phyloP scores from a whole-genome alignment of 1,140 invertebrate genomes.

The Meloidogyne exigua region DNA sequence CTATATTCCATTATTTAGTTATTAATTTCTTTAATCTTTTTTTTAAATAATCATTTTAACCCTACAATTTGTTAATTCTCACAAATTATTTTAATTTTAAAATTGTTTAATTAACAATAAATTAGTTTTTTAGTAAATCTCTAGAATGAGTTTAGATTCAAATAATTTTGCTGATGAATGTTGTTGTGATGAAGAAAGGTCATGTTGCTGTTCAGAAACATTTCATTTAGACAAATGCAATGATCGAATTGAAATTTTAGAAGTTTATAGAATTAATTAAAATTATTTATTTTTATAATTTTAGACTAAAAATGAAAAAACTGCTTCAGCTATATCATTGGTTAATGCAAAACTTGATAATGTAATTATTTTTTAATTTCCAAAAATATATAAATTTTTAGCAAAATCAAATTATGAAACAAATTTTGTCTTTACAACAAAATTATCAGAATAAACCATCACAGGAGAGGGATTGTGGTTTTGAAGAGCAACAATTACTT shows the following conservation, averaged over 20 bases:
- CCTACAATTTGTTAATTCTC: too few relatives aligned
- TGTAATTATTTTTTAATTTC: not conserved
- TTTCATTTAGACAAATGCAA: not conserved
- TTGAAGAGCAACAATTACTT: not conserved
- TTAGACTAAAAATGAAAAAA: not conserved
- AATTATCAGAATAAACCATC: not conserved
- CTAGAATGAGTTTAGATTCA: not conserved
- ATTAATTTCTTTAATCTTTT: too few relatives aligned
- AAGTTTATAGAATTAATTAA: not conserved
- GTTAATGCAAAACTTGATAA: not conserved
- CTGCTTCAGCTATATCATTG: not conserved
- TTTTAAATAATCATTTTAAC: too few relatives aligned
- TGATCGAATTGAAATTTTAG: not conserved
- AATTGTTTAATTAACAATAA: too few relatives aligned
- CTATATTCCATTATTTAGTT: too few relatives aligned
- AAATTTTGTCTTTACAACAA: slow-evolving; percentile 2
- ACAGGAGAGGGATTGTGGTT: not conserved
- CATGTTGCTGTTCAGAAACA: not conserved
- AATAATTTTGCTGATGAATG: not conserved
- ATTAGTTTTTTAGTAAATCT: not conserved
- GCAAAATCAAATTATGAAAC: not conserved
- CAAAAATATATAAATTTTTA: not conserved
- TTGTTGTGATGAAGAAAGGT: not conserved
- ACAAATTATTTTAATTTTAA: too few relatives aligned
- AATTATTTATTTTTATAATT: not conserved